Evolutionary conservation across 2,888 invertebrate species (phyloP).

Genomic region (Oscheius sp.): DNA sequence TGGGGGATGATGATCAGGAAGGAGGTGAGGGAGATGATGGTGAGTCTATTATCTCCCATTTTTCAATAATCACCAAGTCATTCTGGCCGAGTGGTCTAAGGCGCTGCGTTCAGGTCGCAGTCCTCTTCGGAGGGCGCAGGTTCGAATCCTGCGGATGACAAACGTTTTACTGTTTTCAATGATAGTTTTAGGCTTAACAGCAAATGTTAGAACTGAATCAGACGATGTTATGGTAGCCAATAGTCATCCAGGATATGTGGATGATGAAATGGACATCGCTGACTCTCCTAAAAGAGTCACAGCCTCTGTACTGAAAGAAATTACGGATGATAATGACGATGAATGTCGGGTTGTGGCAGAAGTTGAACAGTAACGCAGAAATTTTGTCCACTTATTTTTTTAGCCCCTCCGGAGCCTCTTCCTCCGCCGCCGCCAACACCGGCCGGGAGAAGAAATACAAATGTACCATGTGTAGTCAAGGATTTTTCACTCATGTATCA

Average conservation of each 20-base stretch:
- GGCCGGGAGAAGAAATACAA: constrained; percentile 34
- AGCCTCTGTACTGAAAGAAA: not conserved
- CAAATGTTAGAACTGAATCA: constrained; percentile 12
- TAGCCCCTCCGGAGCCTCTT: not conserved
- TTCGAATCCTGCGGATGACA: not conserved
- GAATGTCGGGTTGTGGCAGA: constrained; percentile 42
- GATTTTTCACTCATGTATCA: constrained; percentile 34
- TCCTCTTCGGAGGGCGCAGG: too few relatives aligned
- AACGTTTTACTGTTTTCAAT: not conserved
- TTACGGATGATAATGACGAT: constrained; percentile 35
- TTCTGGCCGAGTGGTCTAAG: constrained; percentile 84
- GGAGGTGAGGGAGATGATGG: constrained; percentile 2
- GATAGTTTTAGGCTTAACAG: not conserved
- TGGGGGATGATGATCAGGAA: not conserved
- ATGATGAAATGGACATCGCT: constrained; percentile 22
- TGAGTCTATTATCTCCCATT: not conserved
- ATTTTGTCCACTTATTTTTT: not conserved
- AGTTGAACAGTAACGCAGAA: constrained; percentile 44
- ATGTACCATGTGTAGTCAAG: constrained; percentile 33
- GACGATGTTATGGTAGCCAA: constrained; percentile 2
- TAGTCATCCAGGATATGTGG: constrained; percentile 34
- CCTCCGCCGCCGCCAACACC: not conserved
- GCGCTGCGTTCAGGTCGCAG: constrained; percentile 83
- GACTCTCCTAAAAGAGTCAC: not conserved
- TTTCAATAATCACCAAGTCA: too few relatives aligned